Percentiles rank a stretch among this genome's conserved stretches.
phyloP scores from a whole-genome alignment of 2,888 invertebrate genomes.

The Hemistola chrysoprasaria region DNA sequence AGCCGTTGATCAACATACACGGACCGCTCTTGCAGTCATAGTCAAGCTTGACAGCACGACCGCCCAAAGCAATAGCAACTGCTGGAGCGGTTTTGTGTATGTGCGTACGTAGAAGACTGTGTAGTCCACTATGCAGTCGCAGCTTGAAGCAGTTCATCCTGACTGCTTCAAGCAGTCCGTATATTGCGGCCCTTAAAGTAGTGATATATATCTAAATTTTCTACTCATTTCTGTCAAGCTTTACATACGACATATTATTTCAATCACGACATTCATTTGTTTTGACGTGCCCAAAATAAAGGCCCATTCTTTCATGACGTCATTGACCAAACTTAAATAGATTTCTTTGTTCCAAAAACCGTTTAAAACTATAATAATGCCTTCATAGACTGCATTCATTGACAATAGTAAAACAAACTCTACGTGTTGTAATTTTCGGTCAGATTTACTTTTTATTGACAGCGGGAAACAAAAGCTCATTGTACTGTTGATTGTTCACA shows the following conservation, averaged over 20 bases:
- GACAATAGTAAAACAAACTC: constrained; percentile 22
- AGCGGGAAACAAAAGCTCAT: constrained; percentile 23
- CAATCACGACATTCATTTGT: constrained; percentile 54
- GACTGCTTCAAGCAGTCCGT: too few species aligned
- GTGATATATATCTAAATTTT: too few species aligned
- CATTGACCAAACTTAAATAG: constrained; percentile 66
- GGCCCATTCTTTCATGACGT: constrained; percentile 61
- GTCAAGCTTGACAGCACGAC: too few species aligned
- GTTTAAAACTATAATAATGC: constrained; percentile 37
- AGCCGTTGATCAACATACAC: too few species aligned
- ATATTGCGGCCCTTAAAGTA: too few species aligned
- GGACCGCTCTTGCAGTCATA: too few species aligned
- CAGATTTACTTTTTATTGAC: constrained; percentile 26
- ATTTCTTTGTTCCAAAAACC: constrained; percentile 64
- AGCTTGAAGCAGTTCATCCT: too few species aligned
- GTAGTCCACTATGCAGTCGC: too few species aligned
- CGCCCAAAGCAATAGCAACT: too few species aligned
- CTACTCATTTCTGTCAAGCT: constrained; percentile 11
- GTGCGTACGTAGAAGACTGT: too few species aligned
- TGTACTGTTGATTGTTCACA: constrained; percentile 17
- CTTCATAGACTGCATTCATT: constrained; percentile 21
- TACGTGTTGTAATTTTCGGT: constrained; percentile 18
- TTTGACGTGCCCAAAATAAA: constrained; percentile 50
- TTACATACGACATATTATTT: constrained; percentile 35
- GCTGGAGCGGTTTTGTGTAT: too few species aligned